Conservation (phyloP, 1,140 invertebrate genomes). For the Potamilus streckersoni region DNA sequence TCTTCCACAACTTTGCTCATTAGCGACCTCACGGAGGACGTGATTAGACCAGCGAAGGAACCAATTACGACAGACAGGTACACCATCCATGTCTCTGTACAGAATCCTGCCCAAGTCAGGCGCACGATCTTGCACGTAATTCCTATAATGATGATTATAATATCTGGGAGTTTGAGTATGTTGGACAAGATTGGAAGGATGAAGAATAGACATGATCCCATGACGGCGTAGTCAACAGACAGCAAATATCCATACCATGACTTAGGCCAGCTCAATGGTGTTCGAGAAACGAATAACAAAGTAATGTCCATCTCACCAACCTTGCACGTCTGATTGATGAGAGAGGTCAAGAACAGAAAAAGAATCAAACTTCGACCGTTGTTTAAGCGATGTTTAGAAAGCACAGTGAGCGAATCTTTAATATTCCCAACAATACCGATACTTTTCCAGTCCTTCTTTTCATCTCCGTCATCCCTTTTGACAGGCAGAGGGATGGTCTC, state of each 20-base stretch:
- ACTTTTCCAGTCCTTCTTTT: slow-evolving; percentile 22
- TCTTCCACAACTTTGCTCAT: slow-evolving; percentile 60
- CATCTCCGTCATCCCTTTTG: slow-evolving; percentile 28
- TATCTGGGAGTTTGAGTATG: slow-evolving; percentile 48
- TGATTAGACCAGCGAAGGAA: slow-evolving; percentile 56
- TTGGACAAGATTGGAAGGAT: slow-evolving; percentile 59
- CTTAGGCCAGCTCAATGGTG: slow-evolving; percentile 60
- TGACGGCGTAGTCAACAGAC: slow-evolving; percentile 62
- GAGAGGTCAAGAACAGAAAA: slow-evolving; percentile 39
- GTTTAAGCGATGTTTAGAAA: slow-evolving; percentile 41
- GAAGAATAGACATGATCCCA: slow-evolving; percentile 58
- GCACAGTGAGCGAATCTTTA: slow-evolving; percentile 48
- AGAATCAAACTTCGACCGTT: slow-evolving; percentile 45
- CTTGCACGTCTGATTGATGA: slow-evolving; percentile 58
- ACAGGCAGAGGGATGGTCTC: slow-evolving; percentile 42
- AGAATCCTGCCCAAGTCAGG: slow-evolving; percentile 55
- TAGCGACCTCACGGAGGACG: slow-evolving; percentile 56
- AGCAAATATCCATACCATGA: slow-evolving; percentile 65
- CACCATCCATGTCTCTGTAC: slow-evolving; percentile 61
- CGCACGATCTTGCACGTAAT: slow-evolving; percentile 59
- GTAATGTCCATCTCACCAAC: slow-evolving; percentile 64
- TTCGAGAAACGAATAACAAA: slow-evolving; percentile 55
- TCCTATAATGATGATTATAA: slow-evolving; percentile 54
- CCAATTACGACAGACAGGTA: slow-evolving; percentile 58
- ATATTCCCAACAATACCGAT: slow-evolving; percentile 44